Percentiles rank a stretch among this genome's conserved stretches.
phyloP scores from a whole-genome alignment of 2,888 invertebrate genomes.

The Odontomyia ornata region DNA sequence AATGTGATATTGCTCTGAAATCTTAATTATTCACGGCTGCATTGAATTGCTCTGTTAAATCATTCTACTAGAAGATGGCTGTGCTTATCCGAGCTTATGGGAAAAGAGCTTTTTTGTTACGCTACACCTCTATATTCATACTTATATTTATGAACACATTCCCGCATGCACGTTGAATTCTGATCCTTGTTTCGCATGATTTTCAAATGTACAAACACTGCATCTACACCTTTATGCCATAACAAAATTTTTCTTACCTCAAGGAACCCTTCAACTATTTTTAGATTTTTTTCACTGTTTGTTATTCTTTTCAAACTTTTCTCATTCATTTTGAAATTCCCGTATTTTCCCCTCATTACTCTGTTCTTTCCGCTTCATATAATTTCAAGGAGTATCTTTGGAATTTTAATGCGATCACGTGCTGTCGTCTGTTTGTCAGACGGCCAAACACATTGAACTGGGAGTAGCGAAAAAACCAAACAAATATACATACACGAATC shows the following conservation, averaged over 20 bases:
- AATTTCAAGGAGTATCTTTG: conserved; percentile 33
- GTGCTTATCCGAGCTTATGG: too few species aligned
- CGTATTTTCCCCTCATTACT: conserved; percentile 14
- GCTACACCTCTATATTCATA: too few species aligned
- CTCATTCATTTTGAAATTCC: background rate
- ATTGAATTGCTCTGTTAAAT: too few species aligned
- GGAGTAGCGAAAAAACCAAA: background rate
- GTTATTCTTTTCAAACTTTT: background rate
- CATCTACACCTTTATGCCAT: too few species aligned
- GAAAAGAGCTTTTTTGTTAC: too few species aligned
- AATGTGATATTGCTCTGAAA: too few species aligned
- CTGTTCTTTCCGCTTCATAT: conserved; percentile 41
- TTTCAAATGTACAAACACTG: too few species aligned
- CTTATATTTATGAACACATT: too few species aligned
- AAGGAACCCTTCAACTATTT: conserved; percentile 12
- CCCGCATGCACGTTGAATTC: too few species aligned
- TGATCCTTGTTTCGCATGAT: too few species aligned
- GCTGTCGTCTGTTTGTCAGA: conserved; percentile 43
- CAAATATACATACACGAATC: background rate
- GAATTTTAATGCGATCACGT: conserved; percentile 45
- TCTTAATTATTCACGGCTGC: too few species aligned
- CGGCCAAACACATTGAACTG: background rate
- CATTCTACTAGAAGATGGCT: too few species aligned
- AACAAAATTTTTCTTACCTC: background rate
- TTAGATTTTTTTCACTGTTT: background rate